phyloP scores from a whole-genome alignment of 2,888 invertebrate species.

The Habroteleia sp. region DNA sequence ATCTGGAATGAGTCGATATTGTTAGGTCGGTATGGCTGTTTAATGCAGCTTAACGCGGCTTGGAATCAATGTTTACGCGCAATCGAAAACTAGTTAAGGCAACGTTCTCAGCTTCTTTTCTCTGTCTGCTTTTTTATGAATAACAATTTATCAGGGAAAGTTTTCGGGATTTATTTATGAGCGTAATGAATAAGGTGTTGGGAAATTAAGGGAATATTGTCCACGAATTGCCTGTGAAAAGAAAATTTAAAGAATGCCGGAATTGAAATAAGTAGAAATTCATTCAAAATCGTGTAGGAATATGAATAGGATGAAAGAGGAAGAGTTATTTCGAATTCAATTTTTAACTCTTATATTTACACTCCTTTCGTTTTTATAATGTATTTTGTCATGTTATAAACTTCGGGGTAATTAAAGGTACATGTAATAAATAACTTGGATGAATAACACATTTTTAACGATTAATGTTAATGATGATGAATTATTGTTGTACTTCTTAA shows the following conservation, averaged over 20 bases:
- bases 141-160: not conserved
- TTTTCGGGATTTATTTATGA: conserved; percentile 1
- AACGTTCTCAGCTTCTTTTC: not conserved
- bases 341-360: not conserved
- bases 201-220: conserved; percentile 2
- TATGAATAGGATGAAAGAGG: not conserved
- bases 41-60: conserved; percentile 26
- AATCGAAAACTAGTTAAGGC: conserved; percentile 14
- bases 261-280: not conserved
- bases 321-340: not conserved
- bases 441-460: too few relatives aligned
- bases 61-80: conserved; percentile 18
- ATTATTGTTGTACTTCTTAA: too few relatives aligned
- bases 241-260: conserved; percentile 7
- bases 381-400: too few relatives aligned
- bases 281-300: not conserved
- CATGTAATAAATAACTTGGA: too few relatives aligned
- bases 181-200: not conserved
- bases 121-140: too few relatives aligned
- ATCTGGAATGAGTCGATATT: conserved; percentile 7
- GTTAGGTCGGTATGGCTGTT: conserved; percentile 7
- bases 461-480: too few relatives aligned
- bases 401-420: too few relatives aligned
- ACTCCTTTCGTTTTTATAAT: not conserved
- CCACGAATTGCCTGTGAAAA: not conserved